These are phyloP conservation scores for Chaetura pelagica DNA, from an alignment of 2,113 vertebrate species.

Conservation along the genomic window DNA sequence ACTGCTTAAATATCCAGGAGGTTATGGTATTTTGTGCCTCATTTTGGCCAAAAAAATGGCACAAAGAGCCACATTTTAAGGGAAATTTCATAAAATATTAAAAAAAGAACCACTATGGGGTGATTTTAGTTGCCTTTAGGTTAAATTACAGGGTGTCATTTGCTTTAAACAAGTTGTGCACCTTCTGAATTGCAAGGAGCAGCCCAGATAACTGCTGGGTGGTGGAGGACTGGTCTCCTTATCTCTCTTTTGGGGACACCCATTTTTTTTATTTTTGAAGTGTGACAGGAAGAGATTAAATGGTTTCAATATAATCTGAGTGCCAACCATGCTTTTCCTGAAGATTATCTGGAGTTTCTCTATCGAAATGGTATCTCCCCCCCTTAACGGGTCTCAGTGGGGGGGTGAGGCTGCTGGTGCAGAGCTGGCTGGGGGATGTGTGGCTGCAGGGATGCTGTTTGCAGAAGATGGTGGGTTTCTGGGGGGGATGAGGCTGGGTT, in stretches of 20 bases:
- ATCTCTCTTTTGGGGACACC: background rate
- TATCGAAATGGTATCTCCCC: background rate
- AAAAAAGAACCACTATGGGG: background rate
- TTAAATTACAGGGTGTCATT: background rate
- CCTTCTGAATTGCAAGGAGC: background rate
- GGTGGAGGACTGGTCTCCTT: rapidly evolving
- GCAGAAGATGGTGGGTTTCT: background rate
- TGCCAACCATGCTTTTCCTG: rapidly evolving
- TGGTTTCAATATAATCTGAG: background rate
- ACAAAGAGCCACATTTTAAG: background rate
- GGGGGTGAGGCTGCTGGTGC: background rate
- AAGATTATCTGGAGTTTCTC: background rate
- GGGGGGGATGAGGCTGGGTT: background rate
- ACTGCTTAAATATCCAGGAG: background rate
- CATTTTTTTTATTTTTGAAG: background rate
- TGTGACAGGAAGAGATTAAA: background rate
- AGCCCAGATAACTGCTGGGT: background rate
- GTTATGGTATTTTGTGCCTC: background rate
- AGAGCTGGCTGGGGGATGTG: background rate
- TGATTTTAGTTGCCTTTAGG: background rate
- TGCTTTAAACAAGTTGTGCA: background rate
- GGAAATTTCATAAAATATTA: background rate
- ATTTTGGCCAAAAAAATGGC: background rate
- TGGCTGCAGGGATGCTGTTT: background rate
- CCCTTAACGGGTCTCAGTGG: rapidly evolving